Conservation (phyloP, 2,888 invertebrate species). For the Conus canariensis region DNA sequence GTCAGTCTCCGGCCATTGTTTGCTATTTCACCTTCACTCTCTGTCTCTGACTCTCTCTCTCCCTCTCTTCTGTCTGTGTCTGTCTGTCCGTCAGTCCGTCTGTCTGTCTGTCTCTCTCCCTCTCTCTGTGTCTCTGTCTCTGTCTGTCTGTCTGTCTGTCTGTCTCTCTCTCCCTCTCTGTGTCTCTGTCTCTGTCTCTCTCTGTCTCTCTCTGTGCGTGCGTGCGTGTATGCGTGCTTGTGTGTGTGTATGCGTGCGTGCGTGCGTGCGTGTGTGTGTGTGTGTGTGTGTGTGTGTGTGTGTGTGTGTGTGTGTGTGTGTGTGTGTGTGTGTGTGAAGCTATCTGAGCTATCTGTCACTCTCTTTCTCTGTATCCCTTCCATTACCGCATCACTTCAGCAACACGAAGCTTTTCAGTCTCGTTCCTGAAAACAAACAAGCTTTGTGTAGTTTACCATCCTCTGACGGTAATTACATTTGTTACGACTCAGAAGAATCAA, state of each 20-base stretch:
- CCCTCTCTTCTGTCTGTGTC: neutral
- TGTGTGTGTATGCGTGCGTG: neutral
- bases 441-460: no score
- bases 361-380: neutral
- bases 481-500: no score
- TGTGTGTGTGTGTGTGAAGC: neutral
- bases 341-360: neutral
- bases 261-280: neutral
- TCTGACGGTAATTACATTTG: no score
- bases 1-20: no score
- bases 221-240: neutral
- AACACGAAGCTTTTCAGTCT: no score
- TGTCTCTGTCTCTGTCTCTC: neutral
- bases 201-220: neutral
- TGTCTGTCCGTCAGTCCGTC: neutral
- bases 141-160: neutral
- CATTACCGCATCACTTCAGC: neutral
- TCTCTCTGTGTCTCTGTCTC: neutral
- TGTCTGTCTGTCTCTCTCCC: neutral
- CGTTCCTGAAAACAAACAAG: no score
- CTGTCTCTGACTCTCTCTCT: no score
- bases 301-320: slow-evolving; percentile 2
- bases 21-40: no score
- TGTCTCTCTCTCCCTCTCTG: neutral
- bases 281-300: slow-evolving; percentile 15